Base-by-base conservation (phyloP, 2,888 invertebrate species). In the Cephus runcator region DNA sequence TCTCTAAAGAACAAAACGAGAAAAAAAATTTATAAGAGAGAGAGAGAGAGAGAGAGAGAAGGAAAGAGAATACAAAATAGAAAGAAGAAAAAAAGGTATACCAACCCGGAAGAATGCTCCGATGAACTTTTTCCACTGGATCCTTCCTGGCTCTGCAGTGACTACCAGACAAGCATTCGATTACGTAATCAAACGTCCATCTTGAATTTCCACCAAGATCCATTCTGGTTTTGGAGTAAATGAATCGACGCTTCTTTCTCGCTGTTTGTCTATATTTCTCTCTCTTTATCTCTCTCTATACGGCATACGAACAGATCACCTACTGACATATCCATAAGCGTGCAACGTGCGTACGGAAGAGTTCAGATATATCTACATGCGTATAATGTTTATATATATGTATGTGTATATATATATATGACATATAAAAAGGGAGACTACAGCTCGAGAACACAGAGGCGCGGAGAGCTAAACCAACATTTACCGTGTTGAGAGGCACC, bases 381-480 rank as follows among this genome's bases (percentile, higher is more conserved):
- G 40, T 40, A 6, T 1, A 40, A 30, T 30, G 69, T 31, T 2
- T 33, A 33, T 30, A n/a, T 69, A 12, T 12, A 69, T 15, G 30
- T 30, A 30, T 31, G 3, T 34, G 23, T 71, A 69, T 15, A 69
- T 30, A 30, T 31, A 9, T 34, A 33, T 71, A 23, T 40, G 56
- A 30, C 34, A 36, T 73, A 74, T 34, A 74, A 31, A 34, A 6
- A 74, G 31, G 74, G 36, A 30, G 23, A 69, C 40, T 75, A 77
- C 75, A 75, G 77, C 75, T 33, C 40, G 78, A 76, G 76, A 75
- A 73, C 75, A 75, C 75, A 30, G 78, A 75, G 56, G 73, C 69
- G 71, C 76, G 56, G 35, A 78, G 78, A 78, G 78, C 78, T 78
- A 69, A 78, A 76, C 75, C 75, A 78, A 78, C 75, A 78, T 78